phyloP scores from a whole-genome alignment of 2,797 vertebrate genomes.

The Hapalemur alaotrensis region DNA sequence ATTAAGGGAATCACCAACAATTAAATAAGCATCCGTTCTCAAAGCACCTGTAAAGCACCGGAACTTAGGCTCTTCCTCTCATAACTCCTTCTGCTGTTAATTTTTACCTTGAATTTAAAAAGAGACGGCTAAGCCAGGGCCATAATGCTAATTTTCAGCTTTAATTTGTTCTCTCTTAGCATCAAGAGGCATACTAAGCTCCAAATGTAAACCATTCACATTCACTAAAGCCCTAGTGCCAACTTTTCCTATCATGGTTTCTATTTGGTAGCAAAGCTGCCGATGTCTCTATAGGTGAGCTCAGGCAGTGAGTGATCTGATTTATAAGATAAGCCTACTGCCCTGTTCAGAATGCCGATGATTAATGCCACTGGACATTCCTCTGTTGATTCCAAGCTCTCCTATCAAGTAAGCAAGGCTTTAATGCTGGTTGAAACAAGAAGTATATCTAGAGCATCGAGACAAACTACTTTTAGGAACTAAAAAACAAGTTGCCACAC shows the following conservation, averaged over 20 bases:
- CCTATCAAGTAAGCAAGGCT: not conserved
- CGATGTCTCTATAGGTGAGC: constrained; percentile 15
- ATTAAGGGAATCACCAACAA: constrained; percentile 59
- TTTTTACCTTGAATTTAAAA: constrained; percentile 40
- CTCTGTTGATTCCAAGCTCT: not conserved
- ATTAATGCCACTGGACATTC: not conserved
- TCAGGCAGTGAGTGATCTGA: constrained; percentile 35
- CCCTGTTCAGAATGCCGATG: not conserved
- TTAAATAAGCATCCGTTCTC: constrained; percentile 45
- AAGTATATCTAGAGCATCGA: not conserved
- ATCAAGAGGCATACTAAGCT: not conserved
- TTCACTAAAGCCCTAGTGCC: not conserved
- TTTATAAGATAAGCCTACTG: not conserved
- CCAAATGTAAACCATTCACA: not conserved
- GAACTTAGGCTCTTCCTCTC: constrained; percentile 30
- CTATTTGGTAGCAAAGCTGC: not conserved
- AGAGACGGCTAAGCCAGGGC: not conserved
- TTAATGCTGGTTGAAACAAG: not conserved
- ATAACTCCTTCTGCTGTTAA: constrained; percentile 12
- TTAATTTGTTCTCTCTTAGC: not conserved
- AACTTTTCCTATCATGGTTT: not conserved
- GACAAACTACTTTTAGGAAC: constrained; percentile 38
- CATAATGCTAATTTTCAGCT: constrained; percentile 20
- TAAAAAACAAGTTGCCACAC: constrained; percentile 20
- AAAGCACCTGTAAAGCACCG: constrained; percentile 1